These are phyloP conservation scores for Tenthredo scrophulariae DNA, from an alignment of 2,888 invertebrate species.

Conservation along the genomic window DNA sequence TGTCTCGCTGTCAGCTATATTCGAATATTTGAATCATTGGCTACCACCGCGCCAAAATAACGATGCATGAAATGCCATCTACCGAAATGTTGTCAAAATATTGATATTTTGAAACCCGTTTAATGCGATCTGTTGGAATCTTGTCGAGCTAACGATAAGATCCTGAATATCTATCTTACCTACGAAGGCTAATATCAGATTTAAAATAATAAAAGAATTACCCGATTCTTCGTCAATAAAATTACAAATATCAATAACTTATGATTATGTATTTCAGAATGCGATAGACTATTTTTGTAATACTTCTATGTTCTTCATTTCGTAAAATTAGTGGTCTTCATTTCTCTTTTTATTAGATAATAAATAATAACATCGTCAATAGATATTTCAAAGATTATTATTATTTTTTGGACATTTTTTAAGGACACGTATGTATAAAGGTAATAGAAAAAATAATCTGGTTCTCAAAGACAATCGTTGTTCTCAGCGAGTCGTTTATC, in stretches of 20 bases:
- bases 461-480: neutral
- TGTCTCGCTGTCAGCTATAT: neutral
- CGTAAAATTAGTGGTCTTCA: neutral
- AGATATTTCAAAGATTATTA: neutral
- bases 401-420: neutral
- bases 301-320: neutral
- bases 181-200: neutral
- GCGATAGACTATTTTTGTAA: neutral
- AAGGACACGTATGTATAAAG: neutral
- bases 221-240: neutral
- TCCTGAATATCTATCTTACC: constrained; percentile 14
- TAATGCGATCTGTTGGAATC: neutral
- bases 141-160: neutral
- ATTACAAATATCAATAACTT: neutral
- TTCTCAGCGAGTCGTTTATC: neutral
- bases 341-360: neutral
- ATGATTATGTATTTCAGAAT: neutral
- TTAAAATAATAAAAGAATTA: neutral
- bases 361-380: neutral
- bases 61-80: constrained; percentile 7
- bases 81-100: neutral
- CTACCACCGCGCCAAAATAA: neutral
- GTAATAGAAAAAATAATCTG: neutral
- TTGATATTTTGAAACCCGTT: neutral
- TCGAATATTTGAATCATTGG: neutral